Percentiles rank a stretch among this genome's conserved stretches.
Evolutionary conservation across 2,113 vertebrate genomes (phyloP).

Genomic region (Tachysurus vachellii): DNA sequence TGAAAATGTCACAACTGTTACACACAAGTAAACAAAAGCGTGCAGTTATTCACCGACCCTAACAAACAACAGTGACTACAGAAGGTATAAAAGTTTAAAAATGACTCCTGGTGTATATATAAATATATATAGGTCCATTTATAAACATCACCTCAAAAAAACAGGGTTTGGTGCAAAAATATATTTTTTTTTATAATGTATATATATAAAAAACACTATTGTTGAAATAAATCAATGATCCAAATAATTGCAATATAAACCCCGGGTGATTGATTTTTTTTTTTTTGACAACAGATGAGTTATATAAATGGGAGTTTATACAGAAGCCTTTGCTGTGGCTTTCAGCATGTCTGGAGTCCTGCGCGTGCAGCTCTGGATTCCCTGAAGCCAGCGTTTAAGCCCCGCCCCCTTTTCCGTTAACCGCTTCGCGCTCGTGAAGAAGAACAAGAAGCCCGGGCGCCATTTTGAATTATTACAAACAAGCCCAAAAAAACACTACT

Average conservation of each 20-base stretch:
- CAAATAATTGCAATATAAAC: neutral
- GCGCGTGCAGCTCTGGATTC: conserved; percentile 14
- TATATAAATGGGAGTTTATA: conserved; percentile 1
- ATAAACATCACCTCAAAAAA: neutral
- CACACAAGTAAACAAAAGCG: conserved; percentile 55
- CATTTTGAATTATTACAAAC: conserved; percentile 43
- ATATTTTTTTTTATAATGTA: too few relatives aligned
- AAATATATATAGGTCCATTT: too few relatives aligned
- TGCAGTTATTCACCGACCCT: neutral
- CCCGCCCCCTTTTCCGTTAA: conserved; percentile 58
- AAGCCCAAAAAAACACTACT: neutral
- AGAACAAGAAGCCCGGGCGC: conserved; percentile 46
- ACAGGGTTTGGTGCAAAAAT: neutral
- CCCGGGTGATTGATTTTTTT: neutral
- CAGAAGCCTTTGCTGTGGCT: conserved; percentile 15
- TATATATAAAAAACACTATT: neutral
- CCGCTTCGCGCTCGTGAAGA: conserved; percentile 53
- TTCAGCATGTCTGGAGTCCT: conserved; percentile 35
- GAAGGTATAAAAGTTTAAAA: neutral
- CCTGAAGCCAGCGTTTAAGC: conserved; percentile 21
- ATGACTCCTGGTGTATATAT: too few relatives aligned
- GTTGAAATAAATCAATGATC: neutral
- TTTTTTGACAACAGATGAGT: neutral
- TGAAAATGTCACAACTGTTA: conserved; percentile 74
- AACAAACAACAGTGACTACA: neutral